Evolutionary conservation across 1,140 invertebrate genomes (phyloP), one percentile per base, ranked within the genome.

Genomic region (Cotesia vestalis): DNA sequence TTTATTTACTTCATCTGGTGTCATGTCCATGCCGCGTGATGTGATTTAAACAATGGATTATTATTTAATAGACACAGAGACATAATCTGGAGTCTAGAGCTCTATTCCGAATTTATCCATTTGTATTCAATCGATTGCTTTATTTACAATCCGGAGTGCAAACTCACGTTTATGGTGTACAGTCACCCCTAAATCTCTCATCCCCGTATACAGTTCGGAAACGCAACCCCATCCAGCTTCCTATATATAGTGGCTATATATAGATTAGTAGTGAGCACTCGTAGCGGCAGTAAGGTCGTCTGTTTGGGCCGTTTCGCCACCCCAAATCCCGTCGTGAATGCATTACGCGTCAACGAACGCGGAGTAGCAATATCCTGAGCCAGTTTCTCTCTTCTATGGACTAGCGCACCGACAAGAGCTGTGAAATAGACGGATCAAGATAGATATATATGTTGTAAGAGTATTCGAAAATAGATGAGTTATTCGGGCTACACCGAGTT

Each of bases 351-450:
- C 84, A 86, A 85, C 81, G 85, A 85, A 76, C 77, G 57, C 81
- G 75, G 80, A 87, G 85, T 87, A 87, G 85, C 85, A 87, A 87
- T 87, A 87, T 87, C 85, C 85, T 86, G 85, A 80, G 82, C 81
- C 59, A 34, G 40, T 70, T 63, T 62, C 61, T 52, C 12, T n/a
- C 11, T 53, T 38, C 12, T 46, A 52, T 20, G 40, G 20, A 8
- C 40, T 46, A 51, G n/a, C 57, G 5, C n/a, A 20, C 57, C 27
- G 17, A 59, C 55, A 59, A 59, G 40, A 46, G 5, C 5, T 9
- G 40, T 46, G 11, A 11, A 46, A 46, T 46, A 46, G 40, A 46
- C 40, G 67, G 68, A 61, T 38, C 9, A 35, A 62, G 38, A 20
- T 20, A 61, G 9, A 69, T 12, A 27, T 62, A n/a, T n/a, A 55